phyloP scores from a whole-genome alignment of 2,797 vertebrate species.

The Xiphophorus birchmanni region DNA sequence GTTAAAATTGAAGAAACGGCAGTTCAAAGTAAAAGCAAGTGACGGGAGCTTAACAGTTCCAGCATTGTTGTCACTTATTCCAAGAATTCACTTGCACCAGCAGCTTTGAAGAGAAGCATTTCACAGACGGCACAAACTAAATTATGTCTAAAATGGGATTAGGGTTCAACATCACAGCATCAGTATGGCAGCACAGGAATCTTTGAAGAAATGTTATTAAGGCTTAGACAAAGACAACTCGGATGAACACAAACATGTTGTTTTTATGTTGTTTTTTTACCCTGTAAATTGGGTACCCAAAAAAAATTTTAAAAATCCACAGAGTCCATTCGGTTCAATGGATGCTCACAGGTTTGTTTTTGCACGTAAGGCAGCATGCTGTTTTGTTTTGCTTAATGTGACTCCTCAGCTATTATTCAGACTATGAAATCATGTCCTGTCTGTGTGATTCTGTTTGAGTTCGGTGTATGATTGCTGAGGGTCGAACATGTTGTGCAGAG shows the following conservation, averaged over 20 bases:
- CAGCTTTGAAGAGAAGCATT: slow-evolving; percentile 54
- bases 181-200: slow-evolving; percentile 39
- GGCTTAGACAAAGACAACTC: slow-evolving; percentile 24
- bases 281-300: slow-evolving; percentile 21
- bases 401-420: background rate
- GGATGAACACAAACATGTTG: slow-evolving; percentile 1
- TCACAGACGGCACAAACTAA: slow-evolving; percentile 60
- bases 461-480: slow-evolving; percentile 2
- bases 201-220: slow-evolving; percentile 57
- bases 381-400: slow-evolving; percentile 4
- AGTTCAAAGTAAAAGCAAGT: slow-evolving; percentile 49
- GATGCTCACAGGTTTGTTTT: background rate
- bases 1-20: slow-evolving; percentile 37
- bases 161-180: slow-evolving; percentile 49
- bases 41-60: slow-evolving; percentile 55
- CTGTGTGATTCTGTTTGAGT: background rate
- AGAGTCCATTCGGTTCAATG: slow-evolving; percentile 11
- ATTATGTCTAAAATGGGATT: slow-evolving; percentile 65
- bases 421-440: background rate
- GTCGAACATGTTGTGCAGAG: slow-evolving; percentile 15
- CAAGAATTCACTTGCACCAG: slow-evolving; percentile 36
- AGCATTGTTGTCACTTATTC: slow-evolving; percentile 58
- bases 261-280: background rate
- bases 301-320: background rate
- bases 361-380: slow-evolving; percentile 9